Evolutionary conservation across 2,797 vertebrate species (phyloP).

Genomic region (Cyprinella venusta): DNA sequence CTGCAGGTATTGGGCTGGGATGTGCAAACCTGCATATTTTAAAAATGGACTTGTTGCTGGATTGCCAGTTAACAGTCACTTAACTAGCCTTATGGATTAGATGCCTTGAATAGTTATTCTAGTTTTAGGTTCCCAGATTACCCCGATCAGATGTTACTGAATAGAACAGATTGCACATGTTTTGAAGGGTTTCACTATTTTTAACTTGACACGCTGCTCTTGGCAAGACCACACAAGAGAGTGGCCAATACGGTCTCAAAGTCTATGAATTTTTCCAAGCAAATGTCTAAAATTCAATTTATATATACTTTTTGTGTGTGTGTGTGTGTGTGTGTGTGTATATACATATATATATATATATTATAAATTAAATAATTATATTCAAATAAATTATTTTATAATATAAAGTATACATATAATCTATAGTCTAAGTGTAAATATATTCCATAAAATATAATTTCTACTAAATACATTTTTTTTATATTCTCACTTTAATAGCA

Average conservation of each 20-base stretch:
- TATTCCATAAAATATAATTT: too few species aligned
- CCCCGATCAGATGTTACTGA: neutral
- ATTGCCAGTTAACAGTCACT: neutral
- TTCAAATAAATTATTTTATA: too few species aligned
- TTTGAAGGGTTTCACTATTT: slow-evolving; percentile 20
- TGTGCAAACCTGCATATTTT: neutral
- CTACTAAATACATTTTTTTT: too few species aligned
- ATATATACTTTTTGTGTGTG: too few species aligned
- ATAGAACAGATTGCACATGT: slow-evolving; percentile 16
- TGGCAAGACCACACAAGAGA: neutral
- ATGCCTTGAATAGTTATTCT: neutral
- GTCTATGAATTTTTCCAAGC: neutral
- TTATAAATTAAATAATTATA: too few species aligned
- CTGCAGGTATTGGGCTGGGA: neutral
- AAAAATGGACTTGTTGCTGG: neutral
- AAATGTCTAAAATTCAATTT: neutral
- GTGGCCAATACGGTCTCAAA: neutral
- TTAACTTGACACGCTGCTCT: neutral
- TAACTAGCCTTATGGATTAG: neutral
- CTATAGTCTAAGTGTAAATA: too few species aligned
- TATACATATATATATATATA: too few species aligned
- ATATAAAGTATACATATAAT: too few species aligned
- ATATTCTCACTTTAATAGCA: too few species aligned
- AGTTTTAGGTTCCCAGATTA: neutral
- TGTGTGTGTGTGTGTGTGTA: too few species aligned